Conservation (phyloP, 2,797 vertebrate genomes). For the Sebastes dallii region DNA sequence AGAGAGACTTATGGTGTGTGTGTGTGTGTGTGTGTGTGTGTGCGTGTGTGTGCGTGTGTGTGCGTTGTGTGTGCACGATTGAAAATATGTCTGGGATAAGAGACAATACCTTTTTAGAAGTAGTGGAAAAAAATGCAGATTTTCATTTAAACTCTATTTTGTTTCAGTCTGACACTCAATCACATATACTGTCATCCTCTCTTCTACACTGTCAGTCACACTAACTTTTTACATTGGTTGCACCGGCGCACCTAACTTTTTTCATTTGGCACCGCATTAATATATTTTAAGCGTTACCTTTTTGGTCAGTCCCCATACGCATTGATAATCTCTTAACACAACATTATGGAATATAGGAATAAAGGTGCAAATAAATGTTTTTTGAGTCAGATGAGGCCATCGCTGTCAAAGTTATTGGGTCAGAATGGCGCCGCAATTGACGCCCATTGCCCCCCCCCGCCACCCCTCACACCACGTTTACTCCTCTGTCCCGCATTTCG, state of each 20-base stretch:
- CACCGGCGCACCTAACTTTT: not conserved
- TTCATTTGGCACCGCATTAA: not conserved
- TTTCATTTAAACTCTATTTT: not conserved
- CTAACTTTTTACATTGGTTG: not conserved
- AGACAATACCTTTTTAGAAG: not conserved
- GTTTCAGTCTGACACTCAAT: not conserved
- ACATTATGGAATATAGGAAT: too few relatives aligned
- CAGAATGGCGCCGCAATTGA: too few relatives aligned
- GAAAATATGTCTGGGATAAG: constrained; percentile 5
- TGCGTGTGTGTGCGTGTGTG: not conserved
- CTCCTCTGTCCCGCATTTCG: too few relatives aligned
- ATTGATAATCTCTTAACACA: not conserved
- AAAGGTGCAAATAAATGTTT: too few relatives aligned
- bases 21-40: not conserved
- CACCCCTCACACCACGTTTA: too few relatives aligned
- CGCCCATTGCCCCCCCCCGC: too few relatives aligned
- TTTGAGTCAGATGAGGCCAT: too few relatives aligned
- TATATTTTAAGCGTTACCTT: not conserved
- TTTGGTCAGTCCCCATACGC: not conserved
- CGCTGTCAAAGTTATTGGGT: too few relatives aligned
- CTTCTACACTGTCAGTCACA: not conserved
- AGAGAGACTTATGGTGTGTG: not conserved
- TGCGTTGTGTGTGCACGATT: not conserved
- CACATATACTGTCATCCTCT: not conserved
- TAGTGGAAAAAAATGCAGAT: not conserved